A percentile compares a stretch with the other conserved stretches of the same genome.
Evolutionary conservation across 2,797 vertebrate species (phyloP).

Genomic region (Salmo trutta): DNA sequence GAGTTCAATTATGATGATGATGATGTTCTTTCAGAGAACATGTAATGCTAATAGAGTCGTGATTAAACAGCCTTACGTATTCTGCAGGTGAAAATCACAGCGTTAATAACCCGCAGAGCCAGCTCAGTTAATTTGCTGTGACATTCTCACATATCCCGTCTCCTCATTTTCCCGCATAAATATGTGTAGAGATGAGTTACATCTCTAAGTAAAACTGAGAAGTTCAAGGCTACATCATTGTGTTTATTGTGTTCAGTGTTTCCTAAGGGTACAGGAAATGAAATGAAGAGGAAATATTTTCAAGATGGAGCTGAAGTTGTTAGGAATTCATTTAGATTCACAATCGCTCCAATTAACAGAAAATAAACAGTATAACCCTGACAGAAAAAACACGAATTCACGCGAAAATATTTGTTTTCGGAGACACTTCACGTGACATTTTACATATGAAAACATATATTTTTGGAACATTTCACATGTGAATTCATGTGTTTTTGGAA

Average conservation of each 20-base stretch:
- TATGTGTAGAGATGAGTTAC: background rate
- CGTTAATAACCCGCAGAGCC: conserved; percentile 2
- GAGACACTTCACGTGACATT: too few species aligned
- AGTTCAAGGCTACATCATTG: background rate
- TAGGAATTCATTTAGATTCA: too few species aligned
- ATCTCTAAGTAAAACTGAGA: background rate
- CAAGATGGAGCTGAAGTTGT: background rate
- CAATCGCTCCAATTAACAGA: too few species aligned
- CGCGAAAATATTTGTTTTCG: too few species aligned
- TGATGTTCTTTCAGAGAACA: conserved; percentile 12
- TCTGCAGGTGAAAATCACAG: conserved; percentile 27
- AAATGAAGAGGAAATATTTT: background rate
- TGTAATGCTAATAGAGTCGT: conserved; percentile 21
- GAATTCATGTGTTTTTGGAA: too few species aligned
- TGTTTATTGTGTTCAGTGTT: background rate
- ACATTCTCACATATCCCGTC: conserved; percentile 6
- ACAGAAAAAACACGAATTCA: too few species aligned
- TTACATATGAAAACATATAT: too few species aligned
- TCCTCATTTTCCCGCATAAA: background rate
- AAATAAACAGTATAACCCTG: too few species aligned
- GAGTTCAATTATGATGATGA: conserved; percentile 8
- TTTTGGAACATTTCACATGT: too few species aligned
- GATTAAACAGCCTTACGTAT: conserved; percentile 15
- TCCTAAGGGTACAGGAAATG: background rate
- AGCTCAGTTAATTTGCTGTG: conserved; percentile 14